phyloP scores from a whole-genome alignment of 2,797 vertebrate species.

The Manis crassicaudata region DNA sequence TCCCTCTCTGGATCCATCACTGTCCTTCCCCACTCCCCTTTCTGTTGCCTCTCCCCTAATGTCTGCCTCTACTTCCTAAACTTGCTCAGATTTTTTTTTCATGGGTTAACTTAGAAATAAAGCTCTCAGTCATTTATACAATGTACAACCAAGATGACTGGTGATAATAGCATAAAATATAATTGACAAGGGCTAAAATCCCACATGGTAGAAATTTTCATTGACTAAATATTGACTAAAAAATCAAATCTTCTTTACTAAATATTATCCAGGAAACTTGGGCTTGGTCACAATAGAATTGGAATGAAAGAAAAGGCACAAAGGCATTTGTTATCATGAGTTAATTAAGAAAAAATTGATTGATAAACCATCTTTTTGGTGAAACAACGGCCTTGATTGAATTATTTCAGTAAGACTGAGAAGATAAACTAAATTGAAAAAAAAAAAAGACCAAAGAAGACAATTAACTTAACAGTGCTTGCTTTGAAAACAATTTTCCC shows the following conservation, averaged over 20 bases:
- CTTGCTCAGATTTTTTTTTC: background rate
- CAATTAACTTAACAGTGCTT: background rate
- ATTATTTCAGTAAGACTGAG: background rate
- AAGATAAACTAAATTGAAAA: background rate
- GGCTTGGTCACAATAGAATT: constrained; percentile 2
- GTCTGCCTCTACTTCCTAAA: constrained; percentile 19
- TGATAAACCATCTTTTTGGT: background rate
- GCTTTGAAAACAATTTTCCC: constrained; percentile 29
- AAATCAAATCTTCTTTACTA: constrained; percentile 34
- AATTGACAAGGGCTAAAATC: background rate
- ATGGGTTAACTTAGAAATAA: constrained; percentile 31
- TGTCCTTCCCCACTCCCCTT: background rate
- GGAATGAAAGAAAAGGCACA: background rate
- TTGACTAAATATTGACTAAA: constrained; percentile 36
- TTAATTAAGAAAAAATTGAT: background rate
- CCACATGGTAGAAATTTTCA: background rate
- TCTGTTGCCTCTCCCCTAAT: background rate
- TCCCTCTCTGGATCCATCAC: background rate
- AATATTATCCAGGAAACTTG: background rate
- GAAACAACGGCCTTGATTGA: background rate
- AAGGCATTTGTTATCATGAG: background rate
- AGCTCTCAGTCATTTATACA: background rate
- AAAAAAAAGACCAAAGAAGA: constrained; percentile 23
- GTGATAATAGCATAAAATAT: constrained; percentile 3
- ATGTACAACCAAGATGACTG: background rate